phyloP scores from a whole-genome alignment of 2,113 vertebrate genomes.

The Nycticryphes semicollaris region DNA sequence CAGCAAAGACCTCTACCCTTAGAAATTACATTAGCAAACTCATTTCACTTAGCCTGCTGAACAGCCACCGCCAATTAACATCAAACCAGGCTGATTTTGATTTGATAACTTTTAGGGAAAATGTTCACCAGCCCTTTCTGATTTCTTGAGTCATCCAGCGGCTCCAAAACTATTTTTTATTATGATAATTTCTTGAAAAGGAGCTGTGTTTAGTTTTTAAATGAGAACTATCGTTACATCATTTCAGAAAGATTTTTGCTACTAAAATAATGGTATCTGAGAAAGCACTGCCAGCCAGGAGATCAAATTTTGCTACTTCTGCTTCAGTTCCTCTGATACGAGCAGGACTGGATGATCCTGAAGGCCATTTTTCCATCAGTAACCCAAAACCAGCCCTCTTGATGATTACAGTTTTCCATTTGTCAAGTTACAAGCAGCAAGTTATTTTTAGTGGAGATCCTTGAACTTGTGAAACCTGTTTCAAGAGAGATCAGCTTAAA shows the following conservation, averaged over 20 bases:
- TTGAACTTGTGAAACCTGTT: conserved; percentile 14
- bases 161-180: not conserved
- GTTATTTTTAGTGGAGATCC: conserved; percentile 52
- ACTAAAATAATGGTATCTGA: not conserved
- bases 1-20: conserved; percentile 8
- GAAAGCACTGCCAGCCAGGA: not conserved
- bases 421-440: not conserved
- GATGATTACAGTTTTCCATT: not conserved
- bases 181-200: not conserved
- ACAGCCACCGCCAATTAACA: not conserved
- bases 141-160: not conserved
- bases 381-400: not conserved
- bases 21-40: conserved; percentile 21
- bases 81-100: not conserved
- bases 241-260: not conserved
- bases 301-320: not conserved
- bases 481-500: not conserved
- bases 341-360: not conserved
- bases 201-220: not conserved
- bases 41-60: not conserved
- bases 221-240: fast-evolving
- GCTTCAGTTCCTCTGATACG: not conserved
- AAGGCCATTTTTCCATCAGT: not conserved
- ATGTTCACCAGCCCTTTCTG: not conserved
- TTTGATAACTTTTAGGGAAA: not conserved